Evolutionary conservation across 2,888 invertebrate genomes (phyloP).

Genomic region (Dasypogon diadema): DNA sequence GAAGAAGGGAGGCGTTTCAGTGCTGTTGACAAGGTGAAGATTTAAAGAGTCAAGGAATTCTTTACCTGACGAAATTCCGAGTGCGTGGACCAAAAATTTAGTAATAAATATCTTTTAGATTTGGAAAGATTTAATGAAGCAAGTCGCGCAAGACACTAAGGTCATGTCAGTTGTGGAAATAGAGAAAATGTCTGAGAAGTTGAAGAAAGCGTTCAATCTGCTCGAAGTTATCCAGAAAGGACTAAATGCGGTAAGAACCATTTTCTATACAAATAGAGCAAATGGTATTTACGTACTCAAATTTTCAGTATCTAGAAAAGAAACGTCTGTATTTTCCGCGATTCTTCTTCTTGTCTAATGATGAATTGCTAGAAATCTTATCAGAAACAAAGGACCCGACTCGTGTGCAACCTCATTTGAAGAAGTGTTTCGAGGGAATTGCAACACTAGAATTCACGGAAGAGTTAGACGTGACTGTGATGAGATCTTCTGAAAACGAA

Average conservation of each 20-base stretch:
- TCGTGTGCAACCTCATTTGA: conserved; percentile 93
- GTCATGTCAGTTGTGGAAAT: conserved; percentile 89
- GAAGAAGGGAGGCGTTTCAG: conserved; percentile 95
- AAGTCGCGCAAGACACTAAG: conserved; percentile 79
- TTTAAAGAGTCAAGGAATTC: too few species aligned
- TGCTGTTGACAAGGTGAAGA: conserved; percentile 92
- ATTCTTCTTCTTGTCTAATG: conserved; percentile 97
- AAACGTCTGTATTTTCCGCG: conserved; percentile 93
- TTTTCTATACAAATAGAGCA: neutral
- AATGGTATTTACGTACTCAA: neutral
- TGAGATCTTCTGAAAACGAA: conserved; percentile 86
- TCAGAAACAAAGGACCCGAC: conserved; percentile 98
- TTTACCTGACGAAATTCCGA: too few species aligned
- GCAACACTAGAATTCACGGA: conserved; percentile 86
- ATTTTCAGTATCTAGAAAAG: conserved; percentile 85
- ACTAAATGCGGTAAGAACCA: conserved; percentile 75
- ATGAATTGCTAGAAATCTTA: conserved; percentile 92
- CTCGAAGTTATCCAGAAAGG: conserved; percentile 93
- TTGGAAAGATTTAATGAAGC: conserved; percentile 95
- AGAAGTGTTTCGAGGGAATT: conserved; percentile 97
- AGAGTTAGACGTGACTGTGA: conserved; percentile 88
- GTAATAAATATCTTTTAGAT: too few species aligned
- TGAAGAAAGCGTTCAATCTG: conserved; percentile 88
- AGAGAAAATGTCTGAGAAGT: conserved; percentile 92
- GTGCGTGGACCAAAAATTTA: too few species aligned